phyloP scores from a whole-genome alignment of 2,113 vertebrate genomes.

The Gambusia holbrooki region DNA sequence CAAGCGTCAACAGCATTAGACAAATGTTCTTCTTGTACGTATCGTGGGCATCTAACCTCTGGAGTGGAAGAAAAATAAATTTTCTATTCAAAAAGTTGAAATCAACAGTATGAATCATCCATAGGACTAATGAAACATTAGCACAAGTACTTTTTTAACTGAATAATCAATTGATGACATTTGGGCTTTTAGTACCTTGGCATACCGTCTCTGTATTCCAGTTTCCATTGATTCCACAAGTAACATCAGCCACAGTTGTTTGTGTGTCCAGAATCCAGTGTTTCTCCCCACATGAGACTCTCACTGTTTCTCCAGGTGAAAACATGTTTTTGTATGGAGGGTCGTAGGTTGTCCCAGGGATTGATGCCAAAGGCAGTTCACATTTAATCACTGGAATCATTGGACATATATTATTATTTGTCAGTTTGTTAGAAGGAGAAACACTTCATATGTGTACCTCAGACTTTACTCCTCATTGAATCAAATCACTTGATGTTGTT shows the following conservation, averaged over 20 bases:
- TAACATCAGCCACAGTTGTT: fast-evolving
- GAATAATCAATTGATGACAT: not conserved
- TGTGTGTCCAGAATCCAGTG: fast-evolving
- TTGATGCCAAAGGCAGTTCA: not conserved
- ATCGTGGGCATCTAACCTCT: conserved; percentile 46
- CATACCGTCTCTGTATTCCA: conserved; percentile 46
- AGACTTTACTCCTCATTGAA: too few species aligned
- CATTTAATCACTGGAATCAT: conserved; percentile 45
- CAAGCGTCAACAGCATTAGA: fast-evolving
- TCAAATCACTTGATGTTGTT: too few species aligned
- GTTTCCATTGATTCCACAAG: not conserved
- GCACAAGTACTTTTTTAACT: not conserved
- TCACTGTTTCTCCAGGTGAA: conserved; percentile 6
- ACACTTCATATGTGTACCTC: too few species aligned
- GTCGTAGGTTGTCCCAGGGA: not conserved
- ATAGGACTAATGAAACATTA: not conserved
- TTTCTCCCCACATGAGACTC: conserved; percentile 13
- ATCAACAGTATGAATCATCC: too few species aligned
- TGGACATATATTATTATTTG: too few species aligned
- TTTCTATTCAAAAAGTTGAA: too few species aligned
- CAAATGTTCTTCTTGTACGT: fast-evolving
- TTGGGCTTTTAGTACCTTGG: conserved; percentile 41
- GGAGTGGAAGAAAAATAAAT: too few species aligned
- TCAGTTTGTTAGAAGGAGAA: not conserved
- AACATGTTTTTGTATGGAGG: conserved; percentile 35